Conservation (phyloP, 2,888 invertebrate genomes). For the Drosophila prostipennis region DNA sequence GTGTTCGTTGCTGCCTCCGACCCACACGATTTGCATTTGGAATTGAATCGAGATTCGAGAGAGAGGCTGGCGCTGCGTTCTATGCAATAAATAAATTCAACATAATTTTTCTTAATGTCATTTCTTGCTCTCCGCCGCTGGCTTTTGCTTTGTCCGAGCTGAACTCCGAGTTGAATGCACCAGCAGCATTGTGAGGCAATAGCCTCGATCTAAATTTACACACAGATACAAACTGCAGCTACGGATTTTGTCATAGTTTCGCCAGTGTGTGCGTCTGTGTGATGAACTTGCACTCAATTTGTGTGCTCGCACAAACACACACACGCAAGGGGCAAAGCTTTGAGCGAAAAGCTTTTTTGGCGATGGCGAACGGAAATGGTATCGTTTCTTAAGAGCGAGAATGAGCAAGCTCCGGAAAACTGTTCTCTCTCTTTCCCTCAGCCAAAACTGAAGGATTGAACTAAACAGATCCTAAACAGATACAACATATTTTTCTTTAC, state of each 20-base stretch:
- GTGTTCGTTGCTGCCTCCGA: not conserved
- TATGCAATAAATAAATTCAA: slow-evolving; percentile 69
- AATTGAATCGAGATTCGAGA: slow-evolving; percentile 26
- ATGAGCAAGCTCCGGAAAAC: not conserved
- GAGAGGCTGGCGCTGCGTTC: slow-evolving; percentile 10
- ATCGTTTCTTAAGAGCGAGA: not conserved
- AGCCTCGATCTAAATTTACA: slow-evolving; percentile 84
- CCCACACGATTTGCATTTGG: slow-evolving; percentile 61
- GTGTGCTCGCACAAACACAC: slow-evolving; percentile 40
- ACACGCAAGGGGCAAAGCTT: slow-evolving; percentile 49
- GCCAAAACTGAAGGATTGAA: not conserved
- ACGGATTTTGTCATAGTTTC: slow-evolving; percentile 39
- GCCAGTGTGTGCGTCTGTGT: slow-evolving; percentile 38
- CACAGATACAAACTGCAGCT: slow-evolving; percentile 63
- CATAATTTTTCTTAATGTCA: slow-evolving; percentile 68
- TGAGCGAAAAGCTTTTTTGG: slow-evolving; percentile 34
- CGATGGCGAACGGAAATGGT: slow-evolving; percentile 59
- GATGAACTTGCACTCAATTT: slow-evolving; percentile 76
- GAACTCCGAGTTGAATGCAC: slow-evolving; percentile 79
- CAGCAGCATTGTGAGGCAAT: slow-evolving; percentile 83
- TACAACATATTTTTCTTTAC: too few relatives aligned
- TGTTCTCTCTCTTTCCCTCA: not conserved
- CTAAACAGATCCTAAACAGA: not conserved
- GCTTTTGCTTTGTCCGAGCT: slow-evolving; percentile 42
- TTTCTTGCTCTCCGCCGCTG: slow-evolving; percentile 29